phyloP scores from a whole-genome alignment of 2,797 vertebrate genomes.

The Notamacropus eugenii region DNA sequence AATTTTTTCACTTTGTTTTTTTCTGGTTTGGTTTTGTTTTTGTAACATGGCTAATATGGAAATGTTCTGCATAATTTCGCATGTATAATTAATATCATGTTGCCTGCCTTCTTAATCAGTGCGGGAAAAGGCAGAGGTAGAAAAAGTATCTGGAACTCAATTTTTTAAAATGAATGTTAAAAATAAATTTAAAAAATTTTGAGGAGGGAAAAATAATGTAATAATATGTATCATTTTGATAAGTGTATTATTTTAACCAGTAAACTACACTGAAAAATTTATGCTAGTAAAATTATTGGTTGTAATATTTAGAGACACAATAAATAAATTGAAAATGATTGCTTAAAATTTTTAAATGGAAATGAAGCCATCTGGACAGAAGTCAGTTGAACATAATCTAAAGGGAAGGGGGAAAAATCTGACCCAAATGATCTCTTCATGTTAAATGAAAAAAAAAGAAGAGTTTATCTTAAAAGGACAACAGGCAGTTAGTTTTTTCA shows the following conservation, averaged over 20 bases:
- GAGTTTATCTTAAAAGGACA: slow-evolving; percentile 89
- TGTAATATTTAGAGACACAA: slow-evolving; percentile 71
- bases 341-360: slow-evolving; percentile 85
- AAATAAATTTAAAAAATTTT: neutral
- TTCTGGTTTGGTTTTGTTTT: neutral
- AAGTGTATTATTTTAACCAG: slow-evolving; percentile 95
- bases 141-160: no score
- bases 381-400: slow-evolving; percentile 85
- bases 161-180: neutral
- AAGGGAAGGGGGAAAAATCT: slow-evolving; percentile 78
- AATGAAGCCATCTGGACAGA: slow-evolving; percentile 84
- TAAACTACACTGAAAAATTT: slow-evolving; percentile 97
- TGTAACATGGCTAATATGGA: neutral
- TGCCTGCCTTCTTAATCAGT: neutral
- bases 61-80: neutral
- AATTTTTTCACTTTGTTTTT: slow-evolving; percentile 5
- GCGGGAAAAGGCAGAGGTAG: no score
- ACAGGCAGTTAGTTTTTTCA: slow-evolving; percentile 92
- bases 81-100: neutral
- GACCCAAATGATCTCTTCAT: slow-evolving; percentile 85
- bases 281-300: slow-evolving; percentile 90
- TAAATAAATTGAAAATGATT: slow-evolving; percentile 89
- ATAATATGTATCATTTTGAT: slow-evolving; percentile 91
- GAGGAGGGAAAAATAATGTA: slow-evolving; percentile 73
- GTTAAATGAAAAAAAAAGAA: slow-evolving; percentile 84